Evolutionary conservation across 2,888 invertebrate species (phyloP), one percentile per base, ranked within the genome.

Genomic region (Harpalus rubripes): DNA sequence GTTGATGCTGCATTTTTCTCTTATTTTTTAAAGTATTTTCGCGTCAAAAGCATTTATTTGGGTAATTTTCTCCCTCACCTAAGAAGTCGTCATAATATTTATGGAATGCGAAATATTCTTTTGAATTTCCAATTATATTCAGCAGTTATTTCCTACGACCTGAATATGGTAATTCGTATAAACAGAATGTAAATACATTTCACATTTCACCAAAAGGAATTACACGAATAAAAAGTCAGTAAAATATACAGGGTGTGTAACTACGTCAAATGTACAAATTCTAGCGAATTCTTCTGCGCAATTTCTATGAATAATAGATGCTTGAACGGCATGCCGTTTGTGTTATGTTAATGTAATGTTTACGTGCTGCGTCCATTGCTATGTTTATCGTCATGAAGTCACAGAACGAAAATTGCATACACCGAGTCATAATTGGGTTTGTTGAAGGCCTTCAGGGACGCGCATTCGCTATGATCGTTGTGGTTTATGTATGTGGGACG

Each of bases 241-340:
- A 32, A 32, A 32, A 32, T 5, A 32, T 32, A 32, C 32, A 32
- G 32, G 32, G 5, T 32, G 6, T 32, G 5, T 32, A 32, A 5
- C 32, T 32, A 32, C 32, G 32, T 32, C 32, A 32, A 5, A 32
- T 32, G 32, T 32, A 68, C 68, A 41, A 68, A 74, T 74, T 74
- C 72, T 44, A 74, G 18, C 16, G 72, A 39, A 41, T 44, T 44
- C 72, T 74, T 74, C 72, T 10, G 18, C 18, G 22, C 72, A 74
- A 74, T 74, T 74, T 41, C 10, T 74, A 74, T 74, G 72, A 74
- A 74, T 74, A 74, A 74, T 74, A 74, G 44, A 74, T 44, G 72
- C 16, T 8, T 1, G 8, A 44, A 74, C 72, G 72, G 16, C 72
- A 74, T 74, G 72, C n/a, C n/a, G n/a, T 74, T 74, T 74, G 41